Percentiles rank a stretch among this genome's conserved stretches.
Conservation (phyloP, 2,888 invertebrate species). For the Subacronicta megacephala region DNA sequence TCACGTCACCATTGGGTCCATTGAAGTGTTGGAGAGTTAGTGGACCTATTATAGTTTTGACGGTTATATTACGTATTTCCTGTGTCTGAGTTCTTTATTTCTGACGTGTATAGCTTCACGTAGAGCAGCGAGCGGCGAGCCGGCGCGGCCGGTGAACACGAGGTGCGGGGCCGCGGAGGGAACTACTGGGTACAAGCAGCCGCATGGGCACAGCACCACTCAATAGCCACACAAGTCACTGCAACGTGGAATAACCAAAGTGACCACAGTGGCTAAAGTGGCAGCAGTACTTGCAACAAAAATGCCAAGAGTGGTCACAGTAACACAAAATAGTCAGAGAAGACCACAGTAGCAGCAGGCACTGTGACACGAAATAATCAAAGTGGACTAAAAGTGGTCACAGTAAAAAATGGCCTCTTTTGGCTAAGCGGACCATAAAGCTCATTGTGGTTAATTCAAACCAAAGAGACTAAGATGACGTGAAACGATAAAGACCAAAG, state of each 20-base stretch:
- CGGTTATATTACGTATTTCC: too few relatives aligned
- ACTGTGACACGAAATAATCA: too few relatives aligned
- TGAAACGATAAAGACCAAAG: constrained; percentile 15
- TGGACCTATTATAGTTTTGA: not conserved
- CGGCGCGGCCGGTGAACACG: constrained; percentile 38
- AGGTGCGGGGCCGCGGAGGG: constrained; percentile 66
- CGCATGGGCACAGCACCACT: not conserved
- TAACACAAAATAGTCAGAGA: not conserved
- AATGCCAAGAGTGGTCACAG: not conserved
- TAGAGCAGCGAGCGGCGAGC: constrained; percentile 46
- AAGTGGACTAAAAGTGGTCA: too few relatives aligned
- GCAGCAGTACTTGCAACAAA: too few relatives aligned
- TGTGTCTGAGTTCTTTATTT: too few relatives aligned
- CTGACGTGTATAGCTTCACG: constrained; percentile 40
- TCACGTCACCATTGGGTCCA: not conserved
- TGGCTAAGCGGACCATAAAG: too few relatives aligned
- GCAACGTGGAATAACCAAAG: not conserved
- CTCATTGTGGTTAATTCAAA: not conserved
- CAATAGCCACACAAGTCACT: not conserved
- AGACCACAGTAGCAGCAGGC: not conserved
- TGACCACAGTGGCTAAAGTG: not conserved
- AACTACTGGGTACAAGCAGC: constrained; percentile 21
- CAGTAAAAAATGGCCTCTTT: too few relatives aligned
- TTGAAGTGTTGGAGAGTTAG: not conserved
- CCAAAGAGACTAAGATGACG: constrained; percentile 6